Evolutionary conservation across 2,888 invertebrate genomes (phyloP), one percentile per base, ranked within the genome.

Genomic region (Syrphus vitripennis): DNA sequence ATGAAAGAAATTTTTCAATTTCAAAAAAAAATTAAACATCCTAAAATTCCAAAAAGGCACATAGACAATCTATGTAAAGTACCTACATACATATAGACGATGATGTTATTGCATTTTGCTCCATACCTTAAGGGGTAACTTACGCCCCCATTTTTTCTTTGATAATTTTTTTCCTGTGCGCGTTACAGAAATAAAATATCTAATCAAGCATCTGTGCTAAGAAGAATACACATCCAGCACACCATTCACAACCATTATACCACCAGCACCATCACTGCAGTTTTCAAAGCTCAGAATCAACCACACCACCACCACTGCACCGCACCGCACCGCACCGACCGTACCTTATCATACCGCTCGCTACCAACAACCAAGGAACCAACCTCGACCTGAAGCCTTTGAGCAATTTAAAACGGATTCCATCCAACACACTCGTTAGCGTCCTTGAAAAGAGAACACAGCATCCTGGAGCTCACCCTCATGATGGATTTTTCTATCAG

Each of bases 331-430:
- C 10, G 12, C 48, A 45, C 9, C 45, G 6, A 16, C 45, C 19
- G 4, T 21, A 19, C 19, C 48, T 34, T 9, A 31, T 9, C 31
- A 31, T 31, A 5, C 9, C 19, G 4, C 16, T 7, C 6, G 7
- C n/a, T 42, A 48, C 42, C 19, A 65, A 29, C 45, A 65, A 65
- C 63, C 76, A 84, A 84, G 80, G n/a, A 57, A 31, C 79, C 80
- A 84, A 84, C 84, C 84, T 84, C 84, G 84, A 80, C 84, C 84
- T 77, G 80, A 77, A 84, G 81, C 84, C 84, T 84, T 84, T 84
- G 80, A 84, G 80, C 80, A 84, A 84, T 84, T 84, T 80, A 83
- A 78, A 84, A 81, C 71, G 76, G 61, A 80, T 80, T 80, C 67
- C 80, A 71, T 72, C 84, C 76, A 57, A 67, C 67, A 84, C 67